Conservation (phyloP, 2,113 vertebrate genomes). For the Plecotus auritus region DNA sequence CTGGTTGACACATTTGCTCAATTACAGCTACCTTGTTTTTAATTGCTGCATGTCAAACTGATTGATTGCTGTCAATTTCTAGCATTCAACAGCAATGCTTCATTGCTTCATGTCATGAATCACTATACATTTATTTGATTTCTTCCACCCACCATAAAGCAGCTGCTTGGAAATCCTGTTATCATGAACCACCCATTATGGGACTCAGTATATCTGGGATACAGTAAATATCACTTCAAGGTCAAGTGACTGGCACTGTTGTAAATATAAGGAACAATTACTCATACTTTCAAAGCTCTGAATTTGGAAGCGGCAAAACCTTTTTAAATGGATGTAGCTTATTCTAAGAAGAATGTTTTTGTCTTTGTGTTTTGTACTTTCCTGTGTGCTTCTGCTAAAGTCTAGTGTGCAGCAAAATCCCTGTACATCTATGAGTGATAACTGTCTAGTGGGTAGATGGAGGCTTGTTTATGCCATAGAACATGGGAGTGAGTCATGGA, state of each 20-base stretch:
- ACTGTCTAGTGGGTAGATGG: too few species aligned
- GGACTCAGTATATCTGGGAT: neutral
- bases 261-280: neutral
- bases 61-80: slow-evolving; percentile 51
- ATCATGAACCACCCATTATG: neutral
- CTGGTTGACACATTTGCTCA: slow-evolving; percentile 20
- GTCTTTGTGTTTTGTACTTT: neutral
- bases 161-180: neutral
- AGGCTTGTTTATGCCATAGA: neutral
- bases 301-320: neutral
- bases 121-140: slow-evolving; percentile 27
- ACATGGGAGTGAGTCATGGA: too few species aligned
- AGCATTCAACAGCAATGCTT: slow-evolving; percentile 11
- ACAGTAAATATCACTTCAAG: neutral
- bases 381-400: neutral
- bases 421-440: neutral
- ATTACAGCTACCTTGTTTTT: slow-evolving; percentile 31
- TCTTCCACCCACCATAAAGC: neutral
- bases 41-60: slow-evolving; percentile 48
- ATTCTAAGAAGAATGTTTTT: neutral
- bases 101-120: slow-evolving; percentile 4
- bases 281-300: neutral
- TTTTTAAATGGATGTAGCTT: neutral
- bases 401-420: neutral
- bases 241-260: neutral